Base-by-base conservation (phyloP, 2,797 vertebrate genomes). In the Pseudomugil tenellus region DNA sequence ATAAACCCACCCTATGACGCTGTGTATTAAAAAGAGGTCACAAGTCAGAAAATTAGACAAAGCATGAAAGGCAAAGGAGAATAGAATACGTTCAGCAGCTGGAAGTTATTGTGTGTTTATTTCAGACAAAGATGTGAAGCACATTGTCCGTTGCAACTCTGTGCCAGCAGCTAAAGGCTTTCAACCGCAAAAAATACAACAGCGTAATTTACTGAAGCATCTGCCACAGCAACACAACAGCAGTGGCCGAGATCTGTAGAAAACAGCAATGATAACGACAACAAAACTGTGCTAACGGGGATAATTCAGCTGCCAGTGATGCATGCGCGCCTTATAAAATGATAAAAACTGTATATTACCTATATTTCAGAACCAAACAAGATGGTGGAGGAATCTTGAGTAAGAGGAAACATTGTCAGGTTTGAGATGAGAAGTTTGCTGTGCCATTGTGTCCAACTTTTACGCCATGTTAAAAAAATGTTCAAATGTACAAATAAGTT, bases 141-240 rank as follows among this genome's bases (percentile, higher is more conserved):
- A 41, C 52, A 11, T 3, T 51, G 34, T 73, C 21, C 14, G 12
- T 57, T 52, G 29, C n/a, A 29, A 31, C 52, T 2, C 32, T 28
- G 53, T 19, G 10, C 58, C 26, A 21, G n/a, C 43, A 67, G 17
- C 41, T 39, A 52, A 52, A 58, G 28, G 32, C 23, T 29, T 48
- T 67, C 55, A 58, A 58, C 19, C 56, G 8, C 25, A 58, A 17
- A 46, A 60, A 37, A 21, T 25, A 31, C 17, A 41, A 73, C 35
- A 25, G n/a, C 1, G 21, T 51, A 34, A 62, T 51, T 52, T 68
- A 39, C 53, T 56, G 52, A 61, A 61, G 43, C 32, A 41, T 57
- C 59, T 70, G 32, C 59, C 51, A 41, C 23, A 16, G 17, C 12
- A 64, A 26, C 28, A 28, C 39, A 26, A 32, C 16, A 32, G 41